Conservation (phyloP, 2,888 invertebrate genomes). For the Junonia oenone region DNA sequence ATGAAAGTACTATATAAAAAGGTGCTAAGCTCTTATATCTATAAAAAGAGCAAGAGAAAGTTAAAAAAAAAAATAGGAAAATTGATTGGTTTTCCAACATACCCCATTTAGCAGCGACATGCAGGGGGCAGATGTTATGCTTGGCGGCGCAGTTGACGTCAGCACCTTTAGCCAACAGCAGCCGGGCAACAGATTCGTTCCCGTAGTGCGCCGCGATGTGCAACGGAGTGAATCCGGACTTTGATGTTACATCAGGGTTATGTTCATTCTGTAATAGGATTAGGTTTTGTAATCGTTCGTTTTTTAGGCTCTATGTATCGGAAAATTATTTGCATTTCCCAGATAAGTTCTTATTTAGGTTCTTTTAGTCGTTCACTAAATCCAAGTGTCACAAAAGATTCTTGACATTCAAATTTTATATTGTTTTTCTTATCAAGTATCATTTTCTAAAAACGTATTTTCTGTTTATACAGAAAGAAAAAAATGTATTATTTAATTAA, state of each 20-base stretch:
- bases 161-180: constrained; percentile 97
- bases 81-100: constrained; percentile 25
- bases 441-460: too few relatives aligned
- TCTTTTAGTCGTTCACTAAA: background rate
- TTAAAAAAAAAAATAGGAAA: background rate
- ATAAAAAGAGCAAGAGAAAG: background rate
- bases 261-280: constrained; percentile 92
- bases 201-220: constrained; percentile 99
- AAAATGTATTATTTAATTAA: too few relatives aligned
- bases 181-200: constrained; percentile 95
- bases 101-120: constrained; percentile 99
- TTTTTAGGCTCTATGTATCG: too few relatives aligned
- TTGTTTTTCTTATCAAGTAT: too few relatives aligned
- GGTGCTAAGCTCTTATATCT: too few relatives aligned
- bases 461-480: too few relatives aligned
- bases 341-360: too few relatives aligned
- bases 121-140: constrained; percentile 98
- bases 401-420: too few relatives aligned
- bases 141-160: constrained; percentile 99
- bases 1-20: too few relatives aligned
- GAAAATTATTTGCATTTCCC: too few relatives aligned
- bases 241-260: constrained; percentile 98
- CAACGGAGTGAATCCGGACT: constrained; percentile 98
- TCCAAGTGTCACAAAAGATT: too few relatives aligned
- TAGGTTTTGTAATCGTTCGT: too few relatives aligned